Evolutionary conservation across 2,888 invertebrate species (phyloP).

Genomic region (Rambutsinella grinnellia): DNA sequence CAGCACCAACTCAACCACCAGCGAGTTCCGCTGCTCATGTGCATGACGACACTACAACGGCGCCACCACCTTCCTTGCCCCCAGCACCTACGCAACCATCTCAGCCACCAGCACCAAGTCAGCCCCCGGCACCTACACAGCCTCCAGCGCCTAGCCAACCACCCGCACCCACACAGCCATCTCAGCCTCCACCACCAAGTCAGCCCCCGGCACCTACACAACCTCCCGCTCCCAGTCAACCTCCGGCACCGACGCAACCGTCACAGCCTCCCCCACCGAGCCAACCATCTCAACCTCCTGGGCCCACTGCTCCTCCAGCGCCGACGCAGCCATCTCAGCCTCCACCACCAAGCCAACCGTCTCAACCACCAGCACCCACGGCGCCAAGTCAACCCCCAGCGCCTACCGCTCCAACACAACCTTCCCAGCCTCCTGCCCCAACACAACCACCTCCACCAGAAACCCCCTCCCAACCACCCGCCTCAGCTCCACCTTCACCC

Average conservation of each 20-base stretch:
- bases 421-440: conserved; percentile 7
- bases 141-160: conserved; percentile 22
- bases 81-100: too few relatives aligned
- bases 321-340: not conserved
- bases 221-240: conserved; percentile 10
- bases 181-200: conserved; percentile 14
- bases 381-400: conserved; percentile 9
- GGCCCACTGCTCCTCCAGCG: not conserved
- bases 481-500: not conserved
- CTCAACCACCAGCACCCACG: conserved; percentile 14
- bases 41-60: not conserved
- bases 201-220: not conserved
- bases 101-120: conserved; percentile 3
- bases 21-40: not conserved
- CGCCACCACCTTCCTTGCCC: conserved; percentile 1
- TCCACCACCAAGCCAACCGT: not conserved
- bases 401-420: conserved; percentile 10
- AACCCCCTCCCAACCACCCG: not conserved
- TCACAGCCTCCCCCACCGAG: conserved; percentile 6
- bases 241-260: not conserved
- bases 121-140: too few relatives aligned
- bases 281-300: not conserved
- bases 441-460: too few relatives aligned
- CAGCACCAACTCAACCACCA: not conserved
- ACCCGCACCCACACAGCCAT: conserved; percentile 32